Base-by-base conservation (phyloP, 2,797 vertebrate species). In the Distichodus sexfasciatus region DNA sequence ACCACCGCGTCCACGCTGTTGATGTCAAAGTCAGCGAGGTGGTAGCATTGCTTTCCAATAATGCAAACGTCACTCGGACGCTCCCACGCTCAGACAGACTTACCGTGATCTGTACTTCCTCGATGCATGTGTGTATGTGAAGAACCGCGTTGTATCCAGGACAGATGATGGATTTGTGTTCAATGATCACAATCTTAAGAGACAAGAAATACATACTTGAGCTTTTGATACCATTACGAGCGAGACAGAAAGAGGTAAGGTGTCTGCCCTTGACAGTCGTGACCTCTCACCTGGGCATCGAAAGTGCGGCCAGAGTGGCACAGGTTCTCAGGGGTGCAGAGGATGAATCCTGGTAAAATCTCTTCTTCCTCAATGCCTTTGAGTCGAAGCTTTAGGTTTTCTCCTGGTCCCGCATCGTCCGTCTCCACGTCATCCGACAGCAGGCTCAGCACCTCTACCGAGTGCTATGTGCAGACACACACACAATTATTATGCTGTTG, bases 91-190 rank as follows among this genome's bases (percentile, higher is more conserved):
- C 15, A 10, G 15, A 23, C 6, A 23, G 6, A 47, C 9, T 92
- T 87, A 98, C 96, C 83, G 92, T 94, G 81, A 98, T 95, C 86
- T 98, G 94, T 51, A 98, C 96, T 91, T 98, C 96, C 88, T 98
- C 96, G 69, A 97, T 97, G 89, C 96, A 98, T 77, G 95, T 97
- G 80, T 98, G 96, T 84, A 98, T 97, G 86, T 98, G 96, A 84
- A 98, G 93, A 84, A 98, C 95, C 75, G 96, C 96, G 59, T 98
- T 97, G 83, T 98, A 98, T 79, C 96, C 96, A 15, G 96, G 94
- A 87, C 96, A 98, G 88, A 98, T 98, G 91, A 98, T 97, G 83
- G 96, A 98, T 87, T 97, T 98, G 92, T 97, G 96, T 90, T 98
- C 96, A 72, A 97, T 97, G 84, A 98, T 97, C 84, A 98, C 95